Evolutionary conservation across 2,888 invertebrate genomes (phyloP).

Genomic region (Acanthoscelides obtectus): DNA sequence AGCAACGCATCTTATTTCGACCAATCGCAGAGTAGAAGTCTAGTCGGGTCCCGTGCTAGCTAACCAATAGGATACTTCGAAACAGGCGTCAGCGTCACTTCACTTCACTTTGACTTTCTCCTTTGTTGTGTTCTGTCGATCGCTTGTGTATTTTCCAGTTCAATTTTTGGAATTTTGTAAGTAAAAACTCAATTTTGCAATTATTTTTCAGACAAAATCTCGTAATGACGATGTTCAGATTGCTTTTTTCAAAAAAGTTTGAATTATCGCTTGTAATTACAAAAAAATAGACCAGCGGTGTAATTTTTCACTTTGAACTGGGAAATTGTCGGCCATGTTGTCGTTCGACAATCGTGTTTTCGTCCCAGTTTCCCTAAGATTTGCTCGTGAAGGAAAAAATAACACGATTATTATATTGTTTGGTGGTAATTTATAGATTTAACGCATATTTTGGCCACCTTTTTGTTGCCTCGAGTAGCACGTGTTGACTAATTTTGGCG

Average conservation of each 20-base stretch:
- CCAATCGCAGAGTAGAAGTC: constrained; percentile 24
- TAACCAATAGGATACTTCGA: background rate
- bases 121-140: constrained; percentile 2
- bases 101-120: constrained; percentile 27
- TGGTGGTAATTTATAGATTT: background rate
- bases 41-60: background rate
- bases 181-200: background rate
- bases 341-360: constrained; percentile 8
- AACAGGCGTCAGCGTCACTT: constrained; percentile 20
- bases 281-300: background rate
- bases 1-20: constrained; percentile 24
- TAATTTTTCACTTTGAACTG: constrained; percentile 9
- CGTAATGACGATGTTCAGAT: background rate
- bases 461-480: background rate
- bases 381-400: background rate
- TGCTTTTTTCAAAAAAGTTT: background rate
- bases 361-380: background rate
- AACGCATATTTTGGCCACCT: background rate
- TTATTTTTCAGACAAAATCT: background rate
- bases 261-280: background rate
- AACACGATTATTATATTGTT: background rate
- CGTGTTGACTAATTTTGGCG: background rate
- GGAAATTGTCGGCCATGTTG: constrained; percentile 20
- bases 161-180: constrained; percentile 9
- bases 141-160: constrained; percentile 3